These are phyloP conservation scores for Eremobia ochroleuca DNA, from an alignment of 2,888 invertebrate genomes.

Conservation along the genomic window DNA sequence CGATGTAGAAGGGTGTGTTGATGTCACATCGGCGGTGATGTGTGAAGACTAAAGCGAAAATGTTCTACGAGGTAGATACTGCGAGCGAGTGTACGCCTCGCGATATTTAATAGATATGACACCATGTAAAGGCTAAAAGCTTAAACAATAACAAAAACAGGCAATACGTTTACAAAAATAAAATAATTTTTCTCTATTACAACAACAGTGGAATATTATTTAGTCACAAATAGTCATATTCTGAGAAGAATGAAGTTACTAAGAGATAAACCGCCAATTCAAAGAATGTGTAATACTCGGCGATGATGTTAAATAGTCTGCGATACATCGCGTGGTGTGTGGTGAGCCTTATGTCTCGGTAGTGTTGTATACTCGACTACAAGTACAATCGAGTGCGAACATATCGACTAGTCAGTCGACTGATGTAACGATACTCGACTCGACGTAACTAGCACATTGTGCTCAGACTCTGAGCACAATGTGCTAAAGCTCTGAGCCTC, in stretches of 20 bases:
- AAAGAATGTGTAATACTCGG: slow-evolving; percentile 5
- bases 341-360: not conserved
- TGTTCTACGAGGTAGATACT: not conserved
- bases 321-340: not conserved
- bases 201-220: not conserved
- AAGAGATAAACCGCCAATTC: slow-evolving; percentile 1
- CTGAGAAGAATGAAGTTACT: slow-evolving; percentile 4
- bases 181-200: not conserved
- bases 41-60: not conserved
- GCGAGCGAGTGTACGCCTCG: not conserved
- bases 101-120: not conserved
- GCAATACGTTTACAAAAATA: not conserved
- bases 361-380: slow-evolving; percentile 28
- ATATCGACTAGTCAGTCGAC: slow-evolving; percentile 32
- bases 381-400: slow-evolving; percentile 22
- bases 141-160: not conserved
- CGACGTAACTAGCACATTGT: not conserved
- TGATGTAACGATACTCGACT: slow-evolving; percentile 5
- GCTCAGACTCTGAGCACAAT: no score
- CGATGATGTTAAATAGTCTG: no score
- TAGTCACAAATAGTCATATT: not conserved
- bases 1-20: not conserved
- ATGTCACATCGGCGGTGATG: not conserved
- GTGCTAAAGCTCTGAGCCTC: no score
- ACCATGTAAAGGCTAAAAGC: not conserved